These are phyloP conservation scores for Neoniphon sammara DNA, from an alignment of 2,797 vertebrate species.

Conservation along the genomic window DNA sequence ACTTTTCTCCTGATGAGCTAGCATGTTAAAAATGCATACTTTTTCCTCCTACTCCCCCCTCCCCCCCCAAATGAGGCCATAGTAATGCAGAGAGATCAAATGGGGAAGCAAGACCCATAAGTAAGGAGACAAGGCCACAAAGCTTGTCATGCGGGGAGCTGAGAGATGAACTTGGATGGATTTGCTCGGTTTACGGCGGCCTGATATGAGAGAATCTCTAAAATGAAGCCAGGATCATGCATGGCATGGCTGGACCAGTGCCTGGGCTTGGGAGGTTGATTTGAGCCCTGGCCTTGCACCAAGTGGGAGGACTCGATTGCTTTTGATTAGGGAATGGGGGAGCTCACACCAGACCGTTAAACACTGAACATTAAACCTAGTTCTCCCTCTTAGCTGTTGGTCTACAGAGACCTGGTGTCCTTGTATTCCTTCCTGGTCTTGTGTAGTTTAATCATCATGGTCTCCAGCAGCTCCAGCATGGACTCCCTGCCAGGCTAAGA, in stretches of 20 bases:
- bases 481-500: slow-evolving; percentile 31
- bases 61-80: slow-evolving; percentile 37
- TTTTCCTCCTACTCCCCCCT: slow-evolving; percentile 21
- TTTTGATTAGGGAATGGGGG: slow-evolving; percentile 60
- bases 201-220: slow-evolving; percentile 53
- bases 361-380: slow-evolving; percentile 59
- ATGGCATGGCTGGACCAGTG: slow-evolving; percentile 53
- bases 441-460: slow-evolving; percentile 44
- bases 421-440: slow-evolving; percentile 24
- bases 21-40: slow-evolving; percentile 36
- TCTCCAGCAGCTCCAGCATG: slow-evolving; percentile 17
- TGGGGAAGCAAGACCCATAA: slow-evolving; percentile 53
- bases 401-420: slow-evolving; percentile 36
- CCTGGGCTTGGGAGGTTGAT: slow-evolving; percentile 64
- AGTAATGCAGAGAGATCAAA: slow-evolving; percentile 46
- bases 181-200: slow-evolving; percentile 30
- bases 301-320: slow-evolving; percentile 65
- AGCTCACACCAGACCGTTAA: slow-evolving; percentile 61
- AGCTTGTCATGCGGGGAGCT: slow-evolving; percentile 32
- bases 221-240: slow-evolving; percentile 57
- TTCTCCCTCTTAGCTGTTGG: slow-evolving; percentile 34
- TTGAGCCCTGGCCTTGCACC: slow-evolving; percentile 51
- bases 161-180: slow-evolving; percentile 38
- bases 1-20: slow-evolving; percentile 50
- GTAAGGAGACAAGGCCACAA: slow-evolving; percentile 39